Conservation (phyloP, 1,140 invertebrate genomes). For the Trichonephila inaurata region DNA sequence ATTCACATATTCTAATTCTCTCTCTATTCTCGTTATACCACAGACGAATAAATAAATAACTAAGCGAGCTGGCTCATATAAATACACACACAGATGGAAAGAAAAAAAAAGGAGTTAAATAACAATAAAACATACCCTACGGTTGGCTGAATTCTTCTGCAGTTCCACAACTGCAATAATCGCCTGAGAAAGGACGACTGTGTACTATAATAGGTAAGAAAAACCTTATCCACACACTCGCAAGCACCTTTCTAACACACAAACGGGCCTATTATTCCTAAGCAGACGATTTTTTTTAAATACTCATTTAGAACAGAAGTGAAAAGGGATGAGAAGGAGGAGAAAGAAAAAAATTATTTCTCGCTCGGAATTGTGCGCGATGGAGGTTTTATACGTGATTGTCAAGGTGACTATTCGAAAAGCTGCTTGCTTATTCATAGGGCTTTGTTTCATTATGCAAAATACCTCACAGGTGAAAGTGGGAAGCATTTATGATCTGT, state of each 20-base stretch:
- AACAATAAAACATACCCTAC: background rate
- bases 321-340: conserved; percentile 14
- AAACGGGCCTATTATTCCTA: conserved; percentile 29
- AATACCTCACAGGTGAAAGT: conserved; percentile 15
- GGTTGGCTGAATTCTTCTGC: background rate
- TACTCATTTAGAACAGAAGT: conserved; percentile 31
- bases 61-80: background rate
- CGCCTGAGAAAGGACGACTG: conserved; percentile 3
- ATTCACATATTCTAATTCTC: conserved; percentile 43
- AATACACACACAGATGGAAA: background rate
- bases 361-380: conserved; percentile 33
- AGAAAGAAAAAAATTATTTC: conserved; percentile 11
- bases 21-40: background rate
- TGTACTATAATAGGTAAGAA: conserved; percentile 40
- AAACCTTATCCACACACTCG: conserved; percentile 4
- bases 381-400: conserved; percentile 59
- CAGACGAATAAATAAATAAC: conserved; percentile 44
- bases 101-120: conserved; percentile 17
- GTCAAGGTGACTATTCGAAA: conserved; percentile 55
- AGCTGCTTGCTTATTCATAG: conserved; percentile 65
- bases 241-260: background rate
- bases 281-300: conserved; percentile 60
- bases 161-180: background rate
- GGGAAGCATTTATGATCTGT: conserved; percentile 32
- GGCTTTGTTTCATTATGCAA: conserved; percentile 66